Conservation (phyloP, 2,113 vertebrate genomes). For the Gobio gobio region DNA sequence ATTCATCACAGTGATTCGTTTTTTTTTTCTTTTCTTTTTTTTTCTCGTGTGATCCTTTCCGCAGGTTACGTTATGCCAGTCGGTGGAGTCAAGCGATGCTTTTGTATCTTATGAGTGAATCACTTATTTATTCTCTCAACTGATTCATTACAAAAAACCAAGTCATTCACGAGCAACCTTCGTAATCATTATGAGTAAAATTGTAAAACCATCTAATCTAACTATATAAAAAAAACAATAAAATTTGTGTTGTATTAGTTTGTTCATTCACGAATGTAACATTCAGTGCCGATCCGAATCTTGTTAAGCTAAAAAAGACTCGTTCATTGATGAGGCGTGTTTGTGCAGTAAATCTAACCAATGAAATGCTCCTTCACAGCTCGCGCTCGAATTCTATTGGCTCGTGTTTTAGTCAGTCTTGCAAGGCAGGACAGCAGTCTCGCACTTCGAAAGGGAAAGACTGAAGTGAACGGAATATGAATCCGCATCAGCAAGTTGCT, state of each 20-base stretch:
- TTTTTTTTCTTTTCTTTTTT: not conserved
- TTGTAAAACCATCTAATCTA: not conserved
- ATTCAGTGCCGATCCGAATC: not conserved
- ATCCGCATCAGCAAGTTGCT: slow-evolving; percentile 23
- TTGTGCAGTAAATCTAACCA: not conserved
- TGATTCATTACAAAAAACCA: not conserved
- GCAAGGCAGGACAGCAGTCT: not conserved
- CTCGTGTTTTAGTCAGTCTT: not conserved
- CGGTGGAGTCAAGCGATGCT: not conserved
- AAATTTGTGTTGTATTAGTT: not conserved
- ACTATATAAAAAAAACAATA: not conserved
- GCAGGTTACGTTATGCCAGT: not conserved
- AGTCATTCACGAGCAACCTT: not conserved
- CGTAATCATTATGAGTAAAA: not conserved
- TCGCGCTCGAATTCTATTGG: not conserved
- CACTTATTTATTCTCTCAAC: not conserved
- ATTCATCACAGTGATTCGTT: not conserved
- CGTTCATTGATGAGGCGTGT: not conserved
- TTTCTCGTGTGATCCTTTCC: not conserved
- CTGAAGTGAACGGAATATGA: slow-evolving; percentile 31
- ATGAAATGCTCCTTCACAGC: not conserved
- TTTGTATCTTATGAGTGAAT: not conserved
- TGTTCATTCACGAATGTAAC: too few species aligned
- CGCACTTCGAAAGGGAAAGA: not conserved
- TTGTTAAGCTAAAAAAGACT: not conserved